These are phyloP conservation scores for Perodicticus potto DNA, from an alignment of 2,797 vertebrate genomes.

Conservation along the genomic window DNA sequence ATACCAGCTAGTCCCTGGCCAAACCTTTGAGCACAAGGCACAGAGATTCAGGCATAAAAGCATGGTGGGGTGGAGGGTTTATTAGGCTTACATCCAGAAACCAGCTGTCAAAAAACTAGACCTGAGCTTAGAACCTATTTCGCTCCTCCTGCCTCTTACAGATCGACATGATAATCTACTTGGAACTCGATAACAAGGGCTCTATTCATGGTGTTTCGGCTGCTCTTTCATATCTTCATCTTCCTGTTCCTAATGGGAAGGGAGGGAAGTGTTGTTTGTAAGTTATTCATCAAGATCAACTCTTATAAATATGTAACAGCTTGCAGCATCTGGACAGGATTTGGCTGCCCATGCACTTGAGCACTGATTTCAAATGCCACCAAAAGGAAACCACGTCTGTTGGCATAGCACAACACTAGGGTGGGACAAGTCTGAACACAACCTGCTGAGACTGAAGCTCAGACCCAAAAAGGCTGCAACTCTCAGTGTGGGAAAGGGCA, in stretches of 20 bases:
- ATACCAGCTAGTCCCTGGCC: slow-evolving; percentile 44
- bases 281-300: slow-evolving; percentile 61
- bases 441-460: slow-evolving; percentile 55
- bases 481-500: slow-evolving; percentile 31
- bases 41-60: background rate
- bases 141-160: slow-evolving; percentile 45
- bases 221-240: slow-evolving; percentile 43
- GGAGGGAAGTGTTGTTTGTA: slow-evolving; percentile 36
- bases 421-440: slow-evolving; percentile 69
- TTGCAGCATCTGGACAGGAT: slow-evolving; percentile 65
- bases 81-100: slow-evolving; percentile 66
- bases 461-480: slow-evolving; percentile 43
- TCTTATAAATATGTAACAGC: slow-evolving; percentile 63
- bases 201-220: slow-evolving; percentile 6
- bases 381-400: slow-evolving; percentile 71
- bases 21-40: background rate
- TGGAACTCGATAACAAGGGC: slow-evolving; percentile 51
- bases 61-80: slow-evolving; percentile 39
- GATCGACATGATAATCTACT: slow-evolving; percentile 49
- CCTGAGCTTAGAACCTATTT: slow-evolving; percentile 47
- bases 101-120: slow-evolving; percentile 56
- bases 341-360: slow-evolving; percentile 38
- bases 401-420: slow-evolving; percentile 46
- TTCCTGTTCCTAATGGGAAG: slow-evolving; percentile 35
- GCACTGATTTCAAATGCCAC: slow-evolving; percentile 44